Conservation (phyloP, 2,888 invertebrate species). For the Seladonia tumulorum region DNA sequence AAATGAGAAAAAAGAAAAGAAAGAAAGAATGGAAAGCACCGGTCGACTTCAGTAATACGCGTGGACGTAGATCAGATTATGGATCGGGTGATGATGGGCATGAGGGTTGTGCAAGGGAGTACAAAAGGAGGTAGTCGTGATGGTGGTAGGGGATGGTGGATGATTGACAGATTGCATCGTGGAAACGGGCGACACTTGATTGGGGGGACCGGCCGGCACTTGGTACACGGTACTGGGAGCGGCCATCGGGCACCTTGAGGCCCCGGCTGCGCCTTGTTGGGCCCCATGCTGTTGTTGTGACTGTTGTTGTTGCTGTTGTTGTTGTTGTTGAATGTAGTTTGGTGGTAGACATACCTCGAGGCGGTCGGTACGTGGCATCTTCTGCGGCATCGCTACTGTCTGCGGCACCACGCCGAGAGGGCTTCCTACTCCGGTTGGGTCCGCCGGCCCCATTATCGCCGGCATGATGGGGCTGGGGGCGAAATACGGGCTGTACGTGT, state of each 20-base stretch:
- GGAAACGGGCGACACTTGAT: constrained; percentile 84
- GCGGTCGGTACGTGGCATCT: constrained; percentile 97
- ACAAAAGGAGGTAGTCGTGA: constrained; percentile 78
- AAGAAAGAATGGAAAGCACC: constrained; percentile 14
- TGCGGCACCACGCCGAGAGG: constrained; percentile 94
- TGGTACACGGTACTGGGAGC: constrained; percentile 78
- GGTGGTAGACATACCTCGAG: constrained; percentile 93
- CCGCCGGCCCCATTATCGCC: constrained; percentile 93
- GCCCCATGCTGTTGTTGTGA: constrained; percentile 72
- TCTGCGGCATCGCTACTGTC: constrained; percentile 95
- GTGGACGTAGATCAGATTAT: constrained; percentile 83
- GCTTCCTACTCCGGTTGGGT: constrained; percentile 91
- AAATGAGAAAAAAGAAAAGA: constrained; percentile 6
- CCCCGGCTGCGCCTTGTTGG: constrained; percentile 79
- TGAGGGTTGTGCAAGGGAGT: constrained; percentile 80
- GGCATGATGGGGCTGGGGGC: constrained; percentile 95
- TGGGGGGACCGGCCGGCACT: constrained; percentile 82
- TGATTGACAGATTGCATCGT: constrained; percentile 83
- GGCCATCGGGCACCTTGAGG: constrained; percentile 81
- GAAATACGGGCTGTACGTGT: constrained; percentile 96
- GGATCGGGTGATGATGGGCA: constrained; percentile 81
- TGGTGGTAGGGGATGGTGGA: constrained; percentile 80
- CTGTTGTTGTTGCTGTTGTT: constrained; percentile 76
- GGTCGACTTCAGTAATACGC: constrained; percentile 78
- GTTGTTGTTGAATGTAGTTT: constrained; percentile 82